Percentiles rank a stretch among this genome's conserved stretches.
phyloP scores from a whole-genome alignment of 2,888 invertebrate species.

The Tenthredo livida region DNA sequence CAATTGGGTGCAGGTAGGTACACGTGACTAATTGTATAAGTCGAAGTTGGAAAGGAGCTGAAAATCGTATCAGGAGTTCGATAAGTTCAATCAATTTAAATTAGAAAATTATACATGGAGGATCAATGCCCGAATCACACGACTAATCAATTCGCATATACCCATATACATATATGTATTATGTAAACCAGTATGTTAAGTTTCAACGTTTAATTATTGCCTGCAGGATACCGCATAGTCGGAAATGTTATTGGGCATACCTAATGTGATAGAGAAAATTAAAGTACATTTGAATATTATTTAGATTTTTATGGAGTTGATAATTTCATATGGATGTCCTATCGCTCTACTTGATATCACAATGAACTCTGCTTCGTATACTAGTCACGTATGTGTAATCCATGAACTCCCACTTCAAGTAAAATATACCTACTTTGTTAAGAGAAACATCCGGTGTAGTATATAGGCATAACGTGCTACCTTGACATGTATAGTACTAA shows the following conservation, averaged over 20 bases:
- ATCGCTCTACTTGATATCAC: not conserved
- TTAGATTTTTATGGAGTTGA: not conserved
- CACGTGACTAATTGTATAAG: not conserved
- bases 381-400: not conserved
- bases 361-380: not conserved
- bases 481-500: not conserved
- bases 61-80: not conserved
- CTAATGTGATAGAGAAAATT: not conserved
- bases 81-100: not conserved
- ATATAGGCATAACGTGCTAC: not conserved
- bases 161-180: too few species aligned
- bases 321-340: not conserved
- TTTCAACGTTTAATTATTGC: not conserved
- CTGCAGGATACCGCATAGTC: not conserved
- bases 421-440: not conserved
- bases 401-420: not conserved
- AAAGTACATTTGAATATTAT: too few species aligned
- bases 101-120: not conserved
- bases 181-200: not conserved
- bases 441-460: constrained; percentile 6
- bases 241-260: too few species aligned
- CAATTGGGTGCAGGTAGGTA: not conserved
- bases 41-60: not conserved
- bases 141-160: not conserved
- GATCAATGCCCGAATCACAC: not conserved